Percentiles rank a stretch among this genome's conserved stretches.
phyloP scores from a whole-genome alignment of 2,797 vertebrate genomes.

The Urocyon cinereoargenteus region DNA sequence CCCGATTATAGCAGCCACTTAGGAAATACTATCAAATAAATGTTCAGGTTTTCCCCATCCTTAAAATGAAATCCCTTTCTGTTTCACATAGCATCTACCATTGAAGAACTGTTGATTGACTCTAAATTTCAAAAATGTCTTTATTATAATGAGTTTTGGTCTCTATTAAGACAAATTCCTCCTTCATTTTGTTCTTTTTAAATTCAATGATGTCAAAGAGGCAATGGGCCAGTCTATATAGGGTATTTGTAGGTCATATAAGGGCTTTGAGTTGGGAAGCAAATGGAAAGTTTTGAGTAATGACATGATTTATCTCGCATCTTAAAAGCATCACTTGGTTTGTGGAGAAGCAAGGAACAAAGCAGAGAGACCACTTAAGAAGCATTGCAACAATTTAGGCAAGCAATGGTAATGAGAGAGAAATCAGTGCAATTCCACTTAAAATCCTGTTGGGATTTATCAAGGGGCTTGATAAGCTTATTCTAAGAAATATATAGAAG shows the following conservation, averaged over 20 bases:
- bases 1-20: background rate
- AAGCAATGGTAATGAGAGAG: background rate
- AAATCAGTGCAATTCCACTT: background rate
- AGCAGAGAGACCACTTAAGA: background rate
- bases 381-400: background rate
- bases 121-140: background rate
- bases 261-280: background rate
- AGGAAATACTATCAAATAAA: constrained; percentile 34
- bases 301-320: background rate
- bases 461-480: background rate
- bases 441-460: background rate
- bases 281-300: background rate
- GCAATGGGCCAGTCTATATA: background rate
- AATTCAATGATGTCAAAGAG: background rate
- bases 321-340: background rate
- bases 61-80: background rate
- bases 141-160: background rate
- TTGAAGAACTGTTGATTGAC: background rate
- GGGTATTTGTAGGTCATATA: background rate
- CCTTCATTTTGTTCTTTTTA: background rate
- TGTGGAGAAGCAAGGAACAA: background rate
- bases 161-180: background rate
- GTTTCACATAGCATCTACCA: background rate
- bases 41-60: background rate
- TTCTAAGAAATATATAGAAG: background rate